These are phyloP conservation scores for Dicerorhinus sumatrensis DNA, from an alignment of 2,113 vertebrate species.

Conservation along the genomic window DNA sequence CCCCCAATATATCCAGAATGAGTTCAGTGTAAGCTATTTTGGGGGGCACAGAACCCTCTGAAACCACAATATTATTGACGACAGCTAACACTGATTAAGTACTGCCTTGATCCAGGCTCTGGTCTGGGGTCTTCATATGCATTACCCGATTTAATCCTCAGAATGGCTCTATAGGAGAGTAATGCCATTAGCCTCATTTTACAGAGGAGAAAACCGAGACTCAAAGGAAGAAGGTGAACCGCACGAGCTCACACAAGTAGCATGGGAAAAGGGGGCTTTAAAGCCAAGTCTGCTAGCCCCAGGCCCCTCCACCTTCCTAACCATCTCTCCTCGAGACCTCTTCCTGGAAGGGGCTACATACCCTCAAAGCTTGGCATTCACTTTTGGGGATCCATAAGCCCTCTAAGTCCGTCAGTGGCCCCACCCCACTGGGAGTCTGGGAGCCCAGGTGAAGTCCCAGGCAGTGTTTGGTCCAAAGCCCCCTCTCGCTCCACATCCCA, in stretches of 20 bases:
- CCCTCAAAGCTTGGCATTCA: neutral
- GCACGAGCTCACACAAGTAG: neutral
- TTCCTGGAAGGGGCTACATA: rapidly evolving
- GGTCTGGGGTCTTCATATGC: rapidly evolving
- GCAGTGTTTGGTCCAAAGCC: too few species aligned
- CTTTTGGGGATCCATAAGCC: neutral
- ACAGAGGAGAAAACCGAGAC: neutral
- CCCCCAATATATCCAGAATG: too few species aligned
- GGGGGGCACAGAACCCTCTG: neutral
- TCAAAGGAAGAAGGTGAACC: neutral
- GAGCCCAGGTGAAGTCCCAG: neutral
- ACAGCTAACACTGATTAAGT: neutral
- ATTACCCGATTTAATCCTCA: neutral
- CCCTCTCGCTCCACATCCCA: rapidly evolving
- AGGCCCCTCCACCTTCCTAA: neutral
- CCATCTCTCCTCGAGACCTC: neutral
- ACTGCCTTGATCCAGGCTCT: neutral
- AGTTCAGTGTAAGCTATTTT: neutral
- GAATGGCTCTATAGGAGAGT: neutral
- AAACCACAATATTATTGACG: neutral
- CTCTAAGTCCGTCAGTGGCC: rapidly evolving
- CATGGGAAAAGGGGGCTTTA: neutral
- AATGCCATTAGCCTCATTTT: neutral
- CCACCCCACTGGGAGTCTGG: too few species aligned
- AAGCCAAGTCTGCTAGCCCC: neutral